phyloP scores from a whole-genome alignment of 2,113 vertebrate genomes.

The Penelope pileata region DNA sequence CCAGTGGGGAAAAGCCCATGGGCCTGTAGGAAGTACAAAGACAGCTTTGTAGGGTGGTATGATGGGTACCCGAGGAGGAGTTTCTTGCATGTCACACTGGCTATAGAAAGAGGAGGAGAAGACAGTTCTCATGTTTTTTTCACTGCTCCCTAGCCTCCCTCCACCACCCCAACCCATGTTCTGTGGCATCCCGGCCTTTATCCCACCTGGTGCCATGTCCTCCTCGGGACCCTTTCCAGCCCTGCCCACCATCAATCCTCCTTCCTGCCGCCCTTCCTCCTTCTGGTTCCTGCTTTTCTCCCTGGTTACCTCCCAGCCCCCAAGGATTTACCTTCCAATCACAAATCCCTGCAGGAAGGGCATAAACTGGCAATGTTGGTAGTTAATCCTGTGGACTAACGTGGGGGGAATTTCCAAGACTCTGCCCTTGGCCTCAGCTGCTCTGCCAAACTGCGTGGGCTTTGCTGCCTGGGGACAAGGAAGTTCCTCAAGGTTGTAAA shows the following conservation, averaged over 20 bases:
- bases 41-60: background rate
- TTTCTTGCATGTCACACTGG: fast-evolving
- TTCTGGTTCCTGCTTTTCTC: background rate
- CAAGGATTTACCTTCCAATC: background rate
- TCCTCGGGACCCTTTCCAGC: background rate
- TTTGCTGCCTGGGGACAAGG: background rate
- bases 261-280: background rate
- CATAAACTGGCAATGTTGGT: background rate
- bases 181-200: background rate
- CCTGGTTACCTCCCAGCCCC: background rate
- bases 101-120: background rate
- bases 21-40: background rate
- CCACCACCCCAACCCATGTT: background rate
- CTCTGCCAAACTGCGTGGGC: background rate
- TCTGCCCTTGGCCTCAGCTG: background rate
- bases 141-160: background rate
- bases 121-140: background rate
- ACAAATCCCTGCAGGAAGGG: background rate
- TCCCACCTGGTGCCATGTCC: background rate
- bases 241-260: background rate
- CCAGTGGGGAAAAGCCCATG: background rate
- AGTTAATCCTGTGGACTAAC: background rate
- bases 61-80: background rate
- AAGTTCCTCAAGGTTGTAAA: background rate
- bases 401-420: background rate